Conservation (phyloP, 2,888 invertebrate genomes). For the Nomada ruficornis region DNA sequence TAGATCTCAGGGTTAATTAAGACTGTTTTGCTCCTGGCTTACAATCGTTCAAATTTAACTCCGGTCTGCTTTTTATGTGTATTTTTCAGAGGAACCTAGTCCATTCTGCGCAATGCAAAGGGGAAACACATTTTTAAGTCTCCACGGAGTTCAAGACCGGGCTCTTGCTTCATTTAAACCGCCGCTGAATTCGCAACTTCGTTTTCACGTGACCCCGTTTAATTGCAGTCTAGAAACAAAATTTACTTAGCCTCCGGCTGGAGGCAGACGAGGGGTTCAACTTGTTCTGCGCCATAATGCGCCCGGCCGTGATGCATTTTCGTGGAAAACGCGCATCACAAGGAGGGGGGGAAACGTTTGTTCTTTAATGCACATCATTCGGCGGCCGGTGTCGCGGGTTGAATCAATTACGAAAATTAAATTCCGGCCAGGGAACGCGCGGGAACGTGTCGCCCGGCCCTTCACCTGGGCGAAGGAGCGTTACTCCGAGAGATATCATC, state of each 20-base stretch:
- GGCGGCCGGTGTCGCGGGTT: conserved; percentile 11
- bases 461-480: not conserved
- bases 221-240: conserved; percentile 28
- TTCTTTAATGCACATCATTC: conserved; percentile 18
- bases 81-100: not conserved
- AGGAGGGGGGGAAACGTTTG: conserved; percentile 13
- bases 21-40: not conserved
- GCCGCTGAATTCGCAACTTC: conserved; percentile 12
- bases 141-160: not conserved
- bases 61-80: not conserved
- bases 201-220: conserved; percentile 8
- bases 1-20: conserved; percentile 4
- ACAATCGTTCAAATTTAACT: not conserved
- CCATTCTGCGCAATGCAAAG: not conserved
- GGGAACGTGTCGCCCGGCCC: not conserved
- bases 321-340: not conserved
- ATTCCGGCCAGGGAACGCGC: conserved; percentile 1
- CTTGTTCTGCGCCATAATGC: conserved; percentile 15
- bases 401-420: conserved; percentile 54
- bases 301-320: not conserved
- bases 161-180: conserved; percentile 23
- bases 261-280: not conserved
- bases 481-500: conserved; percentile 1
- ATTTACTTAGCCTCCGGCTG: conserved; percentile 11
- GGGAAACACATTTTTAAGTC: not conserved